Conservation (phyloP, 2,113 vertebrate species). For the Nipponia nippon region DNA sequence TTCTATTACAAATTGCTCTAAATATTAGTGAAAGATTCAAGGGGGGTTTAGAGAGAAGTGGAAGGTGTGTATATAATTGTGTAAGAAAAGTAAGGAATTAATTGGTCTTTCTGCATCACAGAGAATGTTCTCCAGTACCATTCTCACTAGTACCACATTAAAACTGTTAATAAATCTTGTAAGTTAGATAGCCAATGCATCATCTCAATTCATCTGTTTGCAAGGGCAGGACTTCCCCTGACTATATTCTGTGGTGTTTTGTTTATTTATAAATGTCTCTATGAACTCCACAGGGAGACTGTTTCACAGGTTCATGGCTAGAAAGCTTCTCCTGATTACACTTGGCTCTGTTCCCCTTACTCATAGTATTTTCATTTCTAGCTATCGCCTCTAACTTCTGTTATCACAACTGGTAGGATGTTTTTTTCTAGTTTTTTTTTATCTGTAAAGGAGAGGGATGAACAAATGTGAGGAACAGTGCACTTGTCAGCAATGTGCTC, state of each 20-base stretch:
- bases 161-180: neutral
- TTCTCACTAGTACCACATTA: neutral
- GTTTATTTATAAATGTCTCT: slow-evolving; percentile 6
- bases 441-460: neutral
- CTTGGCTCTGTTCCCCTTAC: neutral
- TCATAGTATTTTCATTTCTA: neutral
- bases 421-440: neutral
- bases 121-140: neutral
- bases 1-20: neutral
- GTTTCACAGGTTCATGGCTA: slow-evolving; percentile 26
- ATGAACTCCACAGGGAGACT: neutral
- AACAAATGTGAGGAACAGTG: neutral
- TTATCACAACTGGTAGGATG: neutral
- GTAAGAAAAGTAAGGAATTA: neutral
- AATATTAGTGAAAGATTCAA: neutral
- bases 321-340: slow-evolving; percentile 12
- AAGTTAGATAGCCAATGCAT: neutral
- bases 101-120: neutral
- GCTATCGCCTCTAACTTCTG: neutral
- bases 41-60: neutral
- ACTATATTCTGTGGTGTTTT: neutral
- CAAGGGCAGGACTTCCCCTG: neutral
- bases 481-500: neutral
- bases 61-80: neutral
- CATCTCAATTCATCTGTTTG: neutral